Evolutionary conservation across 2,113 vertebrate genomes (phyloP).

Genomic region (Eonycteris spelaea): DNA sequence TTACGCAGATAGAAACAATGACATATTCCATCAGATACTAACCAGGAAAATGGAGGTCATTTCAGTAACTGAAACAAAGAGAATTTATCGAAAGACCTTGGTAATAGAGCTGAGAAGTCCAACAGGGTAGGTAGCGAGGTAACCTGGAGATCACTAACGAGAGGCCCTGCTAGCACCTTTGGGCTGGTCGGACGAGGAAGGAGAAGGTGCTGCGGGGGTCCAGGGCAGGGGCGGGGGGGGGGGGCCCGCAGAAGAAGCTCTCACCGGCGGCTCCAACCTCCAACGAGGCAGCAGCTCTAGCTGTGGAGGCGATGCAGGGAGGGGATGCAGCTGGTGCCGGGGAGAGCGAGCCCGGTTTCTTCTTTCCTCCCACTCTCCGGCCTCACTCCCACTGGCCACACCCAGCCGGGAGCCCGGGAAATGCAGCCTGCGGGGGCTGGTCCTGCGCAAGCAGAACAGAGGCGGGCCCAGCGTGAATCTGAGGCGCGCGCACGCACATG

Average conservation of each 20-base stretch:
- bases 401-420: not conserved
- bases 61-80: not conserved
- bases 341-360: not conserved
- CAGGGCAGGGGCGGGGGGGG: too few relatives aligned
- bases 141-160: not conserved
- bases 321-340: fast-evolving
- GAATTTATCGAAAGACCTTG: not conserved
- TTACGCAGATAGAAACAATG: not conserved
- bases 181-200: not conserved
- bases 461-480: not conserved
- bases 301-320: not conserved
- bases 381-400: not conserved
- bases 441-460: not conserved
- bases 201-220: not conserved
- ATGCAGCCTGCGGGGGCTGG: not conserved
- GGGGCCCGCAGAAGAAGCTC: not conserved
- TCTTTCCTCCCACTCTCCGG: too few relatives aligned
- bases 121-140: not conserved
- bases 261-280: not conserved
- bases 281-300: not conserved
- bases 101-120: not conserved
- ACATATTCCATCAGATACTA: not conserved
- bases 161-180: not conserved
- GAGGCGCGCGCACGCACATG: not conserved
- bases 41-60: not conserved